phyloP scores from a whole-genome alignment of 2,888 invertebrate genomes.

The Pterostichus madidus region DNA sequence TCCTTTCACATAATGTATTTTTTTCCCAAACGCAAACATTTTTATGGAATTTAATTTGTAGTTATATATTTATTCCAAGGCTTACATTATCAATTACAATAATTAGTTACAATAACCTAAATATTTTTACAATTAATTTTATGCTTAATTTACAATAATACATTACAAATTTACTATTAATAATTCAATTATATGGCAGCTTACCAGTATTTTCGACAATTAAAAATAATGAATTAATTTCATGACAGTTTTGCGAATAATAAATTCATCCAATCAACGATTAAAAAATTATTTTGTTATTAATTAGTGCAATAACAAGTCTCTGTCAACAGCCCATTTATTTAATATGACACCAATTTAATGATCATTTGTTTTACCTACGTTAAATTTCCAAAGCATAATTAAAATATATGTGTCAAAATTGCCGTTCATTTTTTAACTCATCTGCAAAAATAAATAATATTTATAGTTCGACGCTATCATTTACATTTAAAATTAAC shows the following conservation, averaged over 20 bases:
- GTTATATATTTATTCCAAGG: neutral
- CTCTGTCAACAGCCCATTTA: constrained; percentile 49
- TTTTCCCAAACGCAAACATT: neutral
- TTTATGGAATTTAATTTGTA: neutral
- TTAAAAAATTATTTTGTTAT: constrained; percentile 37
- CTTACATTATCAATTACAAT: neutral
- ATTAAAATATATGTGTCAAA: constrained; percentile 37
- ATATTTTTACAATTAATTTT: neutral
- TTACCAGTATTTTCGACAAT: constrained; percentile 5
- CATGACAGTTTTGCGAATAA: constrained; percentile 32
- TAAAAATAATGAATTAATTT: constrained; percentile 46
- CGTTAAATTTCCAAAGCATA: constrained; percentile 26
- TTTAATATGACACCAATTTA: constrained; percentile 58
- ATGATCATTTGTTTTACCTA: constrained; percentile 39
- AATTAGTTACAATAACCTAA: neutral
- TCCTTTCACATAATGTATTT: constrained; percentile 12
- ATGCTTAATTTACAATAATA: neutral
- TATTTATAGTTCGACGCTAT: constrained; percentile 14
- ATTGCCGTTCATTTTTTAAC: constrained; percentile 7
- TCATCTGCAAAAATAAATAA: constrained; percentile 46
- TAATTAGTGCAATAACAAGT: constrained; percentile 50
- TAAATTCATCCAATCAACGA: constrained; percentile 48
- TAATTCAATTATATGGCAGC: constrained; percentile 9
- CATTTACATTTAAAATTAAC: constrained; percentile 12
- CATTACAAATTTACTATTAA: constrained; percentile 19